A percentile compares a stretch with the other conserved stretches of the same genome.
Conservation (phyloP, 2,797 vertebrate species). For the Etheostoma nigrum region DNA sequence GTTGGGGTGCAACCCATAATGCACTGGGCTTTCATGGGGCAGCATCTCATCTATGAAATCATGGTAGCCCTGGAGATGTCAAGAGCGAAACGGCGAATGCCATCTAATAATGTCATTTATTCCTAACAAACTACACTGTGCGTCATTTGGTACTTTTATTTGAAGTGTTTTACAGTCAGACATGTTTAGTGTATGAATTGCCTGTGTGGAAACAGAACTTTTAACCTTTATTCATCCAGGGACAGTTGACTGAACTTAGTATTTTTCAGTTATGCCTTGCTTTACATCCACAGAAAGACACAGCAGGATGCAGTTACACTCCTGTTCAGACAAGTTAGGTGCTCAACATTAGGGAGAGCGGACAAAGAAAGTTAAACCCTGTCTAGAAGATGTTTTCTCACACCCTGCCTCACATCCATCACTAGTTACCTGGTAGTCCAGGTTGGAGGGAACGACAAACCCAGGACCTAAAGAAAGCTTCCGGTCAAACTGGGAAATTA, state of each 20-base stretch:
- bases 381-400: neutral
- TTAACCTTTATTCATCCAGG: neutral
- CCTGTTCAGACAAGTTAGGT: neutral
- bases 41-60: constrained; percentile 86
- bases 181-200: neutral
- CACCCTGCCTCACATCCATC: neutral
- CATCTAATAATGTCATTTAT: neutral
- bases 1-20: constrained; percentile 86
- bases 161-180: neutral
- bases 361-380: neutral
- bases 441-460: constrained; percentile 85
- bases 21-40: constrained; percentile 83
- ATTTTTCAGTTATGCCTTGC: neutral
- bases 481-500: constrained; percentile 81
- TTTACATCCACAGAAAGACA: neutral
- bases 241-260: neutral
- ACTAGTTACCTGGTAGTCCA: constrained; percentile 82
- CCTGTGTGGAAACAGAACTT: neutral
- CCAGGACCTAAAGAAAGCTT: constrained; percentile 84
- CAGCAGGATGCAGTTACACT: neutral
- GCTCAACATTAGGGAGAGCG: neutral
- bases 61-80: constrained; percentile 81
- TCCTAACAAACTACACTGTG: neutral
- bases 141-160: neutral
- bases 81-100: neutral